Conservation (phyloP, 2,888 invertebrate genomes). For the Rhabditophanes sp. region DNA sequence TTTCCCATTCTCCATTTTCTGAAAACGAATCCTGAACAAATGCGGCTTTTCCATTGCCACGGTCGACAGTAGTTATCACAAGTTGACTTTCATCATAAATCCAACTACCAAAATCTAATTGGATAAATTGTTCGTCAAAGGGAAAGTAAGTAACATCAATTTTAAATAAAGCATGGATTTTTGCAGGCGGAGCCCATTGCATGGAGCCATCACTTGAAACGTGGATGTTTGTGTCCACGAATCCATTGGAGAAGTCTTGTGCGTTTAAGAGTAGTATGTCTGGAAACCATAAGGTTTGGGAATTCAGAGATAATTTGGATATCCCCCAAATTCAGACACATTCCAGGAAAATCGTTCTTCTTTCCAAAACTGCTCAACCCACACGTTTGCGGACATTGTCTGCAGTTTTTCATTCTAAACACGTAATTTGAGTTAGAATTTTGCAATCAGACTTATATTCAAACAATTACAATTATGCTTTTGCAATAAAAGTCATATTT, state of each 20-base stretch:
- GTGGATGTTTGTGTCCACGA: constrained; percentile 52
- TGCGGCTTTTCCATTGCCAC: constrained; percentile 38
- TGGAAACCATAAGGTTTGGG: background rate
- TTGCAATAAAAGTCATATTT: no score
- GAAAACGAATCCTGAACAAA: constrained; percentile 50
- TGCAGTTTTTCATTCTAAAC: constrained; percentile 50
- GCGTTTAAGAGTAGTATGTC: constrained; percentile 45
- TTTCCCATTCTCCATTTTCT: constrained; percentile 45
- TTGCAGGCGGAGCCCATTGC: constrained; percentile 45
- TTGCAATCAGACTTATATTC: no score
- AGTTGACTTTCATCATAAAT: constrained; percentile 26
- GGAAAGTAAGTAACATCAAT: constrained; percentile 51
- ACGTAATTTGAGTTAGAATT: background rate
- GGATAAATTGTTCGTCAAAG: constrained; percentile 51
- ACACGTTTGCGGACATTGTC: constrained; percentile 49
- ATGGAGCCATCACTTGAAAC: constrained; percentile 47
- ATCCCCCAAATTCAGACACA: constrained; percentile 18
- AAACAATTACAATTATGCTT: no score
- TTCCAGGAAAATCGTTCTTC: constrained; percentile 33
- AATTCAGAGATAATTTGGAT: background rate
- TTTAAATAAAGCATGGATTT: constrained; percentile 42
- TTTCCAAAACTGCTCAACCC: constrained; percentile 47
- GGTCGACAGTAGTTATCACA: constrained; percentile 34
- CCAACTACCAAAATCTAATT: constrained; percentile 10
- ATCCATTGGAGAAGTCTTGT: constrained; percentile 51